A percentile compares a stretch with the other conserved stretches of the same genome.
These are phyloP conservation scores for Platysteira castanea DNA, from an alignment of 2,113 vertebrate genomes.

Conservation along the genomic window DNA sequence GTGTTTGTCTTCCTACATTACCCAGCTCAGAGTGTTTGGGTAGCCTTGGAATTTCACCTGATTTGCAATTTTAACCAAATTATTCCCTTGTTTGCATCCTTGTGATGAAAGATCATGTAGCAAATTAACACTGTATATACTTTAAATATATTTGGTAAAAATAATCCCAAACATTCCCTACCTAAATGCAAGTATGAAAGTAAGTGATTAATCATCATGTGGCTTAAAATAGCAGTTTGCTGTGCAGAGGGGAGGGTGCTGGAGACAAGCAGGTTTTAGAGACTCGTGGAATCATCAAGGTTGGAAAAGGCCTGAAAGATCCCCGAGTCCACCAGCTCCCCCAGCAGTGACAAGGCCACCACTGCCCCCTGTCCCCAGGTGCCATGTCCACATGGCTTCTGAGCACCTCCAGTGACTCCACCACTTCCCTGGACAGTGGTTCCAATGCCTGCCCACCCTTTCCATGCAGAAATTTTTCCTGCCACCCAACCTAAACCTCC, in stretches of 20 bases:
- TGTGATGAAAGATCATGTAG: background rate
- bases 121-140: background rate
- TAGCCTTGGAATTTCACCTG: background rate
- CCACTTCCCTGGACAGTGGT: background rate
- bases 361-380: background rate
- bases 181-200: background rate
- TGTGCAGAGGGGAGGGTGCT: background rate
- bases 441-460: background rate
- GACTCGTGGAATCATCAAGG: background rate
- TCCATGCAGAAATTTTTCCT: background rate
- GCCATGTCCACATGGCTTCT: background rate
- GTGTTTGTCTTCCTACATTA: background rate
- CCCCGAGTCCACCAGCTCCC: background rate
- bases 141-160: conserved; percentile 16
- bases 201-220: background rate
- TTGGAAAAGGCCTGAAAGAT: background rate
- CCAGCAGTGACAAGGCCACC: background rate
- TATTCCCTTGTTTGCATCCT: background rate
- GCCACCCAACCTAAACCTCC: background rate
- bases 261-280: background rate
- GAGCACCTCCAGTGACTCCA: background rate
- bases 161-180: background rate
- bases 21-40: background rate
- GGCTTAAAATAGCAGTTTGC: background rate
- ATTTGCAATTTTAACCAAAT: background rate